These are phyloP conservation scores for Ctenopoma kingsleyae DNA, from an alignment of 2,797 vertebrate species.

Conservation along the genomic window DNA sequence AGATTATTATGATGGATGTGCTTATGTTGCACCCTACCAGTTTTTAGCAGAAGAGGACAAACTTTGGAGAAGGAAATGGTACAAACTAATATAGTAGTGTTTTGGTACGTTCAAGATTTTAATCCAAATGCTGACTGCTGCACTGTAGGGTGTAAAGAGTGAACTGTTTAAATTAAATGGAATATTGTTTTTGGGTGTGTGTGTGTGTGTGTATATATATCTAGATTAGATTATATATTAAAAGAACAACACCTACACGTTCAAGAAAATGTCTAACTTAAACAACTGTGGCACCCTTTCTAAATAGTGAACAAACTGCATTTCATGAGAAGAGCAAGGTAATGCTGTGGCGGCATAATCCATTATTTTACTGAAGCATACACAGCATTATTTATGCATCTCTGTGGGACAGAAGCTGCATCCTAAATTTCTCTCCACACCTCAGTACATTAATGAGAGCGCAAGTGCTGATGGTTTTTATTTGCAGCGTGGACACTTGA, in stretches of 20 bases:
- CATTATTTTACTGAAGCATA: conserved; percentile 45
- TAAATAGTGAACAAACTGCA: conserved; percentile 37
- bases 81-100: neutral
- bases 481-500: conserved; percentile 60
- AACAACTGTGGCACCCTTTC: conserved; percentile 36
- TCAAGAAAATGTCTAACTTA: conserved; percentile 20
- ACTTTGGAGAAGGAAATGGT: conserved; percentile 5
- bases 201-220: conserved; percentile 6
- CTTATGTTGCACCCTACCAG: conserved; percentile 2
- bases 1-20: conserved; percentile 53
- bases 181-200: neutral
- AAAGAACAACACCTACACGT: conserved; percentile 22
- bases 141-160: conserved; percentile 12
- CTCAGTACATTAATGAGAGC: conserved; percentile 61
- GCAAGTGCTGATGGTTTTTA: conserved; percentile 67
- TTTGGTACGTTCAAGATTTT: conserved; percentile 22
- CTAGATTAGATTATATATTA: conserved; percentile 11
- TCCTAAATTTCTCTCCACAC: conserved; percentile 39
- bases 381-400: conserved; percentile 55
- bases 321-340: conserved; percentile 27
- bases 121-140: conserved; percentile 41
- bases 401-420: conserved; percentile 33
- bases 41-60: conserved; percentile 25
- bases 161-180: conserved; percentile 14
- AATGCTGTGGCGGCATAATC: conserved; percentile 43